Evolutionary conservation across 2,888 invertebrate genomes (phyloP).

Genomic region (Nomada fucata): DNA sequence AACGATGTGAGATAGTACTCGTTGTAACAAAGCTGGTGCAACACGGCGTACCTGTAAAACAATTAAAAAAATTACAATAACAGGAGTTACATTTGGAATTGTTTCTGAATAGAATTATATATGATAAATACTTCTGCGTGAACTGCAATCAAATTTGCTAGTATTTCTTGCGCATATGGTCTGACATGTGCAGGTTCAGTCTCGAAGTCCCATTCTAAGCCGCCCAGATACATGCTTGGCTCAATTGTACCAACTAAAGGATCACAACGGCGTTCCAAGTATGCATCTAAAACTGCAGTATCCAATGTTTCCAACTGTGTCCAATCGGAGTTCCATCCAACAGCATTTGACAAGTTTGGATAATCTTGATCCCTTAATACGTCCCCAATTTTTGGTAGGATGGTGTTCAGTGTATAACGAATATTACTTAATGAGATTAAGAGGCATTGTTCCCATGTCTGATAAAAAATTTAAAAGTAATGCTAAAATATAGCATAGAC

Average conservation of each 20-base stretch:
- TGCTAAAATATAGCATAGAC: slow-evolving; percentile 42
- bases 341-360: slow-evolving; percentile 86
- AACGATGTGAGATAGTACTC: slow-evolving; percentile 91
- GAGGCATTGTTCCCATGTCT: slow-evolving; percentile 92
- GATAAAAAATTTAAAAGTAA: slow-evolving; percentile 76
- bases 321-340: slow-evolving; percentile 85
- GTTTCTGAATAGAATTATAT: background rate
- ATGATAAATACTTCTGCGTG: slow-evolving; percentile 88
- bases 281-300: slow-evolving; percentile 90
- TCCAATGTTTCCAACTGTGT: slow-evolving; percentile 87
- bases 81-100: background rate
- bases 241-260: slow-evolving; percentile 98
- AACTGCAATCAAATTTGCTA: slow-evolving; percentile 92
- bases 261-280: slow-evolving; percentile 95
- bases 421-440: slow-evolving; percentile 95
- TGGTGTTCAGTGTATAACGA: slow-evolving; percentile 91
- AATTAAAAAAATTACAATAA: slow-evolving; percentile 2
- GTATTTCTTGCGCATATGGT: slow-evolving; percentile 95
- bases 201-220: slow-evolving; percentile 93
- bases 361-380: slow-evolving; percentile 90
- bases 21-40: slow-evolving; percentile 91
- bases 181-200: slow-evolving; percentile 91
- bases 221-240: slow-evolving; percentile 97
- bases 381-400: slow-evolving; percentile 89
- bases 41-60: slow-evolving; percentile 89